A percentile compares a stretch with the other conserved stretches of the same genome.
Conservation (phyloP, 2,113 vertebrate genomes). For the Mustela nigripes region DNA sequence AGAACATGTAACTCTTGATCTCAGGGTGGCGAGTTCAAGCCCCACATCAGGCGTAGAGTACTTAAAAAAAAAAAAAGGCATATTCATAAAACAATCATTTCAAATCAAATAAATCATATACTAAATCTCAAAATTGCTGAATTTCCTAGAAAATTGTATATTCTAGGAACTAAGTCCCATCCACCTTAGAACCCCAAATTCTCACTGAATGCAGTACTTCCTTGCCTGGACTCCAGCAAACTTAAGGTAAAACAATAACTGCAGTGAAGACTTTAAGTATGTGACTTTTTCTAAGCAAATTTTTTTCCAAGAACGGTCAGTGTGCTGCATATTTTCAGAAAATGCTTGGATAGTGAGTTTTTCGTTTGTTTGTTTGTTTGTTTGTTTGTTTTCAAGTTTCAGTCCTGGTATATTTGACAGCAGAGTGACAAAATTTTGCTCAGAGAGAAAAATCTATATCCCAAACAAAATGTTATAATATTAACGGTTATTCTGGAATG, state of each 20-base stretch:
- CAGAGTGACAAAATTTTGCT: constrained; percentile 20
- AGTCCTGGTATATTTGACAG: constrained; percentile 3
- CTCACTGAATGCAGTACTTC: background rate
- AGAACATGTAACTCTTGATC: background rate
- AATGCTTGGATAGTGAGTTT: background rate
- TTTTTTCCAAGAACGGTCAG: constrained; percentile 14
- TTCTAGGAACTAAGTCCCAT: constrained; percentile 5
- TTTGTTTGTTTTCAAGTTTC: background rate
- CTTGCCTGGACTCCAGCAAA: background rate
- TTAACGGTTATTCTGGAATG: constrained; percentile 27
- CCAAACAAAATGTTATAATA: constrained; percentile 36
- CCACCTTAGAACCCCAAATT: constrained; percentile 11
- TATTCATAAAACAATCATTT: constrained; percentile 44
- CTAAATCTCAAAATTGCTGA: constrained; percentile 40
- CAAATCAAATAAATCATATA: constrained; percentile 45
- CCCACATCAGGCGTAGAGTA: too few species aligned
- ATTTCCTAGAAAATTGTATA: background rate
- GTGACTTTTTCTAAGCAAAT: constrained; percentile 27
- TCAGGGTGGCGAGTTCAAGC: background rate
- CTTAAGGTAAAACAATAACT: background rate
- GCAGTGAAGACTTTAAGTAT: background rate
- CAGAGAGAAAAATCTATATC: constrained; percentile 10
- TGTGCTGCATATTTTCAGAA: constrained; percentile 34
- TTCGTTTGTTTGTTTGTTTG: background rate
- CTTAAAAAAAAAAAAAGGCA: constrained; percentile 18